Base-by-base conservation (phyloP, 2,113 vertebrate species). In the Climacteris rufus region DNA sequence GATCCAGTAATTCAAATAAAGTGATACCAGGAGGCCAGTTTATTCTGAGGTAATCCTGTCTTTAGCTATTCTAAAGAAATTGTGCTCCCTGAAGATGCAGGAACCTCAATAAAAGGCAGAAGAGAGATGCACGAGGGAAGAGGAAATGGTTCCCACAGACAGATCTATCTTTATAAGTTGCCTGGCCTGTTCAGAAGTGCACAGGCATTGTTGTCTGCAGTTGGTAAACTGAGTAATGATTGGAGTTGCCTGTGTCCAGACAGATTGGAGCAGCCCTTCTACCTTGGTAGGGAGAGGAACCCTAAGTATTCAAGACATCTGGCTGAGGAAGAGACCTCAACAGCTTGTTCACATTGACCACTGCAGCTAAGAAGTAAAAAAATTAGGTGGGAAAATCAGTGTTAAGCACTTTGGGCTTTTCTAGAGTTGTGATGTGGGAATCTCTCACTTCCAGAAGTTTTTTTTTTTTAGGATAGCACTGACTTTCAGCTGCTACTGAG, bases 1-100 rank as follows among this genome's bases (percentile, higher is more conserved):
- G n/a, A 87, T 95, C 80, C 45, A 74, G n/a, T 90, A 74, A 74
- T 88, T 92, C 68, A 75, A 90, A 89, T 86, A 49, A 83, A 95
- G 64, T 24, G n/a, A 83, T 78, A 68, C 49, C 17, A 54, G 83
- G 64, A 92, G 86, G 76, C 45, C 53, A 77, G 57, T 96, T 94
- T 90, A 60, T 96, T 85, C 78, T 88, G 52, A 92, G 49, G 65
- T 90, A 90, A 87, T 92, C 60, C 60, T 49, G 13, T 66, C 49
- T 92, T 88, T 71, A 92, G 40, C 64, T 84, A 28, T 63, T 87
- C 37, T 75, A 79, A 84, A 80, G 83, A 88, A 60, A 83, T 45
- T 4, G 5, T 81, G 10, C 37, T 68, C 7, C 87, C 47, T 77
- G 70, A 79, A 79, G 69, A 72, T 71, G 27, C 40, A 82, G 71